These are phyloP conservation scores for Drosophila recens DNA, from an alignment of 2,888 invertebrate species.

Conservation along the genomic window DNA sequence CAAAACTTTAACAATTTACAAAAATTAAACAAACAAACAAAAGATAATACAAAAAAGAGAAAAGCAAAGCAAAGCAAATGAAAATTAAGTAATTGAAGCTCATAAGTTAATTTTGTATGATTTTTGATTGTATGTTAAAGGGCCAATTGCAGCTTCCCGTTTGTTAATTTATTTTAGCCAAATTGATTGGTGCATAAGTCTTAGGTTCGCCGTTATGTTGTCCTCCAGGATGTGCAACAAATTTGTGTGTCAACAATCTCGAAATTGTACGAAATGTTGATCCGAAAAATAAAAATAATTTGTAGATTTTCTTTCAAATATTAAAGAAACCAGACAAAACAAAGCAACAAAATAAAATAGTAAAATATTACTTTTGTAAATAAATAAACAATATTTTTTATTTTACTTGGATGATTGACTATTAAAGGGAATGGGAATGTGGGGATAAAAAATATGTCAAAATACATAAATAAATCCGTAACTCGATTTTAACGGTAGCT, in stretches of 20 bases:
- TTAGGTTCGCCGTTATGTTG: conserved; percentile 64
- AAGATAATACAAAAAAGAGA: conserved; percentile 3
- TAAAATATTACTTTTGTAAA: conserved; percentile 81
- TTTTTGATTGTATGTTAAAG: conserved; percentile 15
- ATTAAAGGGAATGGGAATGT: neutral
- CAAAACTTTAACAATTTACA: conserved; percentile 58
- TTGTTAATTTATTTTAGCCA: conserved; percentile 45
- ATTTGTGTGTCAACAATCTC: conserved; percentile 38
- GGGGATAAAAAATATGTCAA: neutral
- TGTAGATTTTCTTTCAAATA: conserved; percentile 74
- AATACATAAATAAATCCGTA: too few species aligned
- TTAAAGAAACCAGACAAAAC: conserved; percentile 58
- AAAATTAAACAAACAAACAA: conserved; percentile 31
- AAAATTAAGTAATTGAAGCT: conserved; percentile 44
- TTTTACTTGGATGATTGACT: conserved; percentile 19
- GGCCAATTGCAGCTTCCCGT: conserved; percentile 30
- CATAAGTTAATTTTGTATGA: conserved; percentile 28
- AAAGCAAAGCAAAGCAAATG: conserved; percentile 20
- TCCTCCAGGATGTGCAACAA: conserved; percentile 55
- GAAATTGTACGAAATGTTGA: conserved; percentile 42
- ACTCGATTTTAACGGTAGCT: too few species aligned
- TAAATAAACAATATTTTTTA: conserved; percentile 54
- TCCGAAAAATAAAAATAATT: conserved; percentile 52
- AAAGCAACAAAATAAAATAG: conserved; percentile 78
- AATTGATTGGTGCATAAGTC: conserved; percentile 47